Conservation (phyloP, 2,113 vertebrate species). For the Emberiza fucata region DNA sequence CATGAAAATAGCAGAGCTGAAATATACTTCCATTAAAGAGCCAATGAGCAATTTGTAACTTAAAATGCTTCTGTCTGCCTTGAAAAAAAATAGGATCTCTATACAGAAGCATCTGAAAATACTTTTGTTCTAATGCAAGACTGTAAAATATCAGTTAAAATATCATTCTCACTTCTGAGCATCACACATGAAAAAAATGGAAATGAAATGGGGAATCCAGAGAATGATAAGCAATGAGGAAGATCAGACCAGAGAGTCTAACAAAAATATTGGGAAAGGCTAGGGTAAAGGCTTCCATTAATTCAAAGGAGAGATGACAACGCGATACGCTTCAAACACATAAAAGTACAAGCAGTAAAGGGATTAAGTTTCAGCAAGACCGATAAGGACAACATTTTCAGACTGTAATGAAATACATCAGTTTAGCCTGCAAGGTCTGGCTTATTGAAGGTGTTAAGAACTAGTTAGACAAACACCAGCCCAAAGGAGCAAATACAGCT, state of each 20-base stretch:
- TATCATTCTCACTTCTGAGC: background rate
- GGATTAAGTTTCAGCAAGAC: conserved; percentile 2
- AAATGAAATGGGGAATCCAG: background rate
- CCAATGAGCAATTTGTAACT: background rate
- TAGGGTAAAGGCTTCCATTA: background rate
- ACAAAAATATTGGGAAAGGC: background rate
- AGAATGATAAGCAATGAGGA: background rate
- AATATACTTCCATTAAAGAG: background rate
- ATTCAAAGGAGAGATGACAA: background rate
- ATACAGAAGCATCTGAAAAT: background rate
- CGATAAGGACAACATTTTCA: background rate
- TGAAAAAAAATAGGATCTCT: background rate
- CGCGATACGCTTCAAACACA: background rate
- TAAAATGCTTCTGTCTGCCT: background rate
- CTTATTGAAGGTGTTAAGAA: background rate
- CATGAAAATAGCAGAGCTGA: background rate
- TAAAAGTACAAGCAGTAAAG: background rate
- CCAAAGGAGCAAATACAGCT: background rate
- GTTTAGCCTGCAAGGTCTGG: background rate
- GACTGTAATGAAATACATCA: background rate
- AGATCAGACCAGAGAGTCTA: background rate
- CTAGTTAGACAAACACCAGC: background rate
- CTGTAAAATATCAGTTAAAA: background rate
- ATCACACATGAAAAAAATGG: background rate
- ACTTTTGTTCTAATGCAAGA: background rate